Percentiles rank a stretch among this genome's conserved stretches.
phyloP scores from a whole-genome alignment of 2,888 invertebrate genomes.

The Andricus curvator region DNA sequence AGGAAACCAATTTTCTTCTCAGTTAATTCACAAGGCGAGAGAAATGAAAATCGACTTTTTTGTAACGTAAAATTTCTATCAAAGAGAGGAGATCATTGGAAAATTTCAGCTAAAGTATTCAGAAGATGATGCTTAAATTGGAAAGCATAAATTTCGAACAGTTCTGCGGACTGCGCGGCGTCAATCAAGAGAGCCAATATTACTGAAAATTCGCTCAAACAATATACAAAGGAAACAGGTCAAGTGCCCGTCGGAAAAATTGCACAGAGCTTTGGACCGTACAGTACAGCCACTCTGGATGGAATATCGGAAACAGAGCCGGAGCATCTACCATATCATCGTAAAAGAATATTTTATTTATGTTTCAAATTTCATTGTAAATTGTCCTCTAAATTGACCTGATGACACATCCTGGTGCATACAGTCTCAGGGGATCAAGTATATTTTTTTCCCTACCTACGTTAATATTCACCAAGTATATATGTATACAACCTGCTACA shows the following conservation, averaged over 20 bases:
- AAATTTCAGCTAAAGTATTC: neutral
- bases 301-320: neutral
- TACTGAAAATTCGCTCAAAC: neutral
- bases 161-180: neutral
- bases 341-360: too few species aligned
- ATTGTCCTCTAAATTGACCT: too few species aligned
- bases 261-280: neutral
- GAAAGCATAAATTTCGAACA: neutral
- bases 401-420: neutral
- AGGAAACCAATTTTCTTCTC: neutral
- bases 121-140: neutral
- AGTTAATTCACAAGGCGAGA: neutral
- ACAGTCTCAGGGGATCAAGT: neutral
- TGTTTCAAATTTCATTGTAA: too few species aligned
- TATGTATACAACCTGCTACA: neutral
- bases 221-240: conserved; percentile 16
- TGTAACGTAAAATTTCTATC: neutral
- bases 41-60: neutral
- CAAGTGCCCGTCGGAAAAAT: conserved; percentile 9
- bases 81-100: neutral
- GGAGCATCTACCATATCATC: too few species aligned
- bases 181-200: conserved; percentile 9
- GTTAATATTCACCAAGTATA: neutral
- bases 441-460: neutral
- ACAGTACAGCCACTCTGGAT: neutral